Base-by-base conservation (phyloP, 2,113 vertebrate genomes). In the Cichladusa arquata region DNA sequence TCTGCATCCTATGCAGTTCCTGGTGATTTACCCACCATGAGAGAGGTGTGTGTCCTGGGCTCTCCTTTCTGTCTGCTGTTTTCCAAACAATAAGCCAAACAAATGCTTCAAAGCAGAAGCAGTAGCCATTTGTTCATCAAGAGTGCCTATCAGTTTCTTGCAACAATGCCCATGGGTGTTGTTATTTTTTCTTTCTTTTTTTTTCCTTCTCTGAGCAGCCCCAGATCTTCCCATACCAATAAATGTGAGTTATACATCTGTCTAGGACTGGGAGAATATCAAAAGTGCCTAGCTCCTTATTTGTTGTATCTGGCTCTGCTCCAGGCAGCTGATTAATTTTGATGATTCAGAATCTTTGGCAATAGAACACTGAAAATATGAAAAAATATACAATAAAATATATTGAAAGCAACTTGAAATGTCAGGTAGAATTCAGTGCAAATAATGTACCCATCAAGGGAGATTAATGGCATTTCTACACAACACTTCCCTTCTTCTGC, bases 321-420 rank as follows among this genome's bases (percentile, higher is more conserved):
- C 93, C 94, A 96, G 62, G 14, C 71, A 94, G 28, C 81, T 96
- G 91, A 92, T 93, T 93, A 80, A 97, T 96, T 96, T 92, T 95
- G 88, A 95, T 96, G 95, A 94, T 89, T 95, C 89, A 97, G 94
- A 97, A 92, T 91, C 44, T 90, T 96, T 93, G 70, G 86, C 65
- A 87, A 83, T 45, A 57, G 60, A 95, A 56, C 71, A 86, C 48
- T 88, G 93, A 90, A 95, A 96, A 81, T 79, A 81, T 86, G 84
- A 86, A 92, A 85, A 95, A 94, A 96, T 88, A 86, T 67, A 92
- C 83, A 95, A 92, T 96, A 96, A 94, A 95, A 96, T 94, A 95
- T 91, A 93, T 90, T 93, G 94, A 97, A 96, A 95, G 86, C 79
- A 96, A 95, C 90, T 93, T 95, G 84, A 97, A 97, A 96, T 77